Base-by-base conservation (phyloP, 2,113 vertebrate genomes). In the Rhagologus leucostigma region DNA sequence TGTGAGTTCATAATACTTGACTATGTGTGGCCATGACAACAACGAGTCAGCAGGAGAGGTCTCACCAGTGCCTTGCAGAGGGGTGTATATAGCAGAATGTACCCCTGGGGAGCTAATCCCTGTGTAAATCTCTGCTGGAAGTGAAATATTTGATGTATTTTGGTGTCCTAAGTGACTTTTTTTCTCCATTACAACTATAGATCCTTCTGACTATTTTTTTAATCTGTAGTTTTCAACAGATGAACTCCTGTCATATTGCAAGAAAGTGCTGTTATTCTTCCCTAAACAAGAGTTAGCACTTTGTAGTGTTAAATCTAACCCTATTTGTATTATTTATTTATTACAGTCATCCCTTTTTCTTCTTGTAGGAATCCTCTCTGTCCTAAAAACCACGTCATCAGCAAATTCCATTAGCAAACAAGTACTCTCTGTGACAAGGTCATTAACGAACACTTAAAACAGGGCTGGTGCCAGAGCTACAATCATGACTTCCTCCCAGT, bases 341-440 rank as follows among this genome's bases (percentile, higher is more conserved):
- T 33, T 47, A 63, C 8, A 75, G 17, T 53, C 32, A 62, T 69
- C 13, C 11, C 26, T 15, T 60, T 47, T 63, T 76, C 90, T 80
- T 37, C 79, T 79, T 73, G 29, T 65, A 92, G 68, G 71, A 92
- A 65, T 77, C 11, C 32, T 41, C 26, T 91, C 76, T 80, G 35
- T 69, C 41, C 79, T 62, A 77, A 92, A 37, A 81, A 32, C 4
- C 27, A n/a, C 11, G 22, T 13, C 6, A 4, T 83, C 71, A 90
- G 86, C 41, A 89, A 90, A 92, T 90, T 86, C 63, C 55, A 69
- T 53, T 80, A 65, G 14, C 17, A 69, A 81, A 73, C 23, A 74
- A 84, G 46, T 46, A 6, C 30, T 75, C 13, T 56, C 30, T 87
- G 62, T 73, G 70, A 60, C 32, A 60, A 83, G 49, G 50, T 30